Evolutionary conservation across 2,113 vertebrate genomes (phyloP).

Genomic region (Trematocara unimaculatum): DNA sequence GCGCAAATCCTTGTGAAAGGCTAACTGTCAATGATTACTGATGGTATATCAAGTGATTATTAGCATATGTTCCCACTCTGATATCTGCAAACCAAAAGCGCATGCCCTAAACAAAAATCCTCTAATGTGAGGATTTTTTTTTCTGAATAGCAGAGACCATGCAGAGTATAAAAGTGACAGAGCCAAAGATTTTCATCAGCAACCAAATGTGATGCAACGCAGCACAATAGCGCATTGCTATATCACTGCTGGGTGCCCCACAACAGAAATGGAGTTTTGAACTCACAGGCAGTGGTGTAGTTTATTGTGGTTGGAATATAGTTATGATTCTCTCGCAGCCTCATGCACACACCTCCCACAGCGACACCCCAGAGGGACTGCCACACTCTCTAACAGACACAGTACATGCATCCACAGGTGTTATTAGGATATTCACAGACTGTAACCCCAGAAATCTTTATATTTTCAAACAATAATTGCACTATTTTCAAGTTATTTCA

Average conservation of each 20-base stretch:
- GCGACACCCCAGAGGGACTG: background rate
- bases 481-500: background rate
- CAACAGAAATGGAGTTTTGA: background rate
- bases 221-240: background rate
- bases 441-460: background rate
- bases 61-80: background rate
- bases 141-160: background rate
- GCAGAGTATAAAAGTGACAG: background rate
- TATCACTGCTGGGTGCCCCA: background rate
- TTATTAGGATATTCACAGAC: background rate
- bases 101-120: background rate
- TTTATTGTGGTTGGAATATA: background rate
- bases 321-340: background rate
- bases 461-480: background rate
- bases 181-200: background rate
- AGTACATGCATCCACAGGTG: background rate
- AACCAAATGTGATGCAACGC: background rate
- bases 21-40: conserved; percentile 13
- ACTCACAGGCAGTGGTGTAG: background rate
- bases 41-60: conserved; percentile 18
- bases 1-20: conserved; percentile 36
- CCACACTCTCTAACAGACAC: background rate
- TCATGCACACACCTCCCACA: background rate
- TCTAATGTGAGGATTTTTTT: background rate
- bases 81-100: background rate